Evolutionary conservation across 1,140 invertebrate genomes (phyloP).

Genomic region (Drosophila yakuba): DNA sequence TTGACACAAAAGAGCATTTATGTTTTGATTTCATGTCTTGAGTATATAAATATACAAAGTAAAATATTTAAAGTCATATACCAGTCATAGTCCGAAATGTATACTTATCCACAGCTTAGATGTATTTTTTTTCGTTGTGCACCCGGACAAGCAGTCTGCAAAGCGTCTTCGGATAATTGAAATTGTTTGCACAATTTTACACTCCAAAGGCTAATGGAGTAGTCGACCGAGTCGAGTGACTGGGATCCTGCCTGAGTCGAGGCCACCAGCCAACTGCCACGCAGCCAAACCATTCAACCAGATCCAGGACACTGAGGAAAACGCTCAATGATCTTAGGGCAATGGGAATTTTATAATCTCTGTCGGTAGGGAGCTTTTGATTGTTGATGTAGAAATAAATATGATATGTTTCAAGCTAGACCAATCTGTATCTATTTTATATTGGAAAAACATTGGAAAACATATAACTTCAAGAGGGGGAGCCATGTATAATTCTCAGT

Average conservation of each 20-base stretch:
- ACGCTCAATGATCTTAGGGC: neutral
- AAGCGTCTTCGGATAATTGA: conserved; percentile 80
- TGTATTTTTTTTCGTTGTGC: conserved; percentile 23
- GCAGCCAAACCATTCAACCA: conserved; percentile 38
- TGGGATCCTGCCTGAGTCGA: conserved; percentile 48
- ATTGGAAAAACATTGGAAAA: too few relatives aligned
- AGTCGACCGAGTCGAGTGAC: conserved; percentile 77
- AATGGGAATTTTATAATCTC: neutral
- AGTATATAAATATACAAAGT: neutral
- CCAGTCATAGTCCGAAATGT: too few relatives aligned
- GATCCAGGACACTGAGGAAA: conserved; percentile 20
- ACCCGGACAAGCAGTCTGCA: conserved; percentile 58
- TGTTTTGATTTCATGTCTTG: too few relatives aligned
- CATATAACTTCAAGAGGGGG: too few relatives aligned
- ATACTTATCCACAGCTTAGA: neutral
- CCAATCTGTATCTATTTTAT: too few relatives aligned
- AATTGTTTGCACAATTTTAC: conserved; percentile 84
- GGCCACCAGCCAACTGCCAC: conserved; percentile 49
- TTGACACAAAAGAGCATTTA: too few relatives aligned
- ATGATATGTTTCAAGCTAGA: too few relatives aligned
- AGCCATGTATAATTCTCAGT: neutral
- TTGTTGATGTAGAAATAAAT: too few relatives aligned
- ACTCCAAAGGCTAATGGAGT: conserved; percentile 83
- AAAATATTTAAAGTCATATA: neutral
- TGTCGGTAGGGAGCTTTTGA: too few relatives aligned